These are phyloP conservation scores for Ascaphus truei DNA, from an alignment of 2,113 vertebrate genomes.

Conservation along the genomic window DNA sequence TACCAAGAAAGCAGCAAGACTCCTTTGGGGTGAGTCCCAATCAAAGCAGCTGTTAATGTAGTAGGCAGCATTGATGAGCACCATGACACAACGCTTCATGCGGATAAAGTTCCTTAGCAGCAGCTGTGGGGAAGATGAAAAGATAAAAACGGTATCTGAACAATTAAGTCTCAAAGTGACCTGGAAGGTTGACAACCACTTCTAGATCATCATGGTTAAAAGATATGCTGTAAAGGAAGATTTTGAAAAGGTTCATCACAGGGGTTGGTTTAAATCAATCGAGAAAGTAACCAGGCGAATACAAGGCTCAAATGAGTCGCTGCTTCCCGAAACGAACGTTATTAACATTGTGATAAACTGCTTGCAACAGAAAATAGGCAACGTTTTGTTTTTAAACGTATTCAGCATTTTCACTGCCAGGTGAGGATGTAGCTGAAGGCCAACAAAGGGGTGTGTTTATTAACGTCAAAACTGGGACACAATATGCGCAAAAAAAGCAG, in stretches of 20 bases:
- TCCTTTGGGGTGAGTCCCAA: slow-evolving; percentile 96
- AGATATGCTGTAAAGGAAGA: slow-evolving; percentile 19
- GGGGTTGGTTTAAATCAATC: slow-evolving; percentile 33
- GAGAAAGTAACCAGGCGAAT: slow-evolving; percentile 2
- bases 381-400: not conserved
- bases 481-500: too few relatives aligned
- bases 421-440: too few relatives aligned
- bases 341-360: slow-evolving; percentile 14
- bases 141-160: slow-evolving; percentile 41
- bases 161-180: slow-evolving; percentile 36
- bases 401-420: too few relatives aligned
- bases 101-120: slow-evolving; percentile 88
- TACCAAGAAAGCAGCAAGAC: slow-evolving; percentile 96
- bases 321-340: not conserved
- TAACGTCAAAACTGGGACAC: too few relatives aligned
- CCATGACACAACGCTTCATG: slow-evolving; percentile 83
- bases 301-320: slow-evolving; percentile 9
- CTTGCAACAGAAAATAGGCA: slow-evolving; percentile 19
- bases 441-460: too few relatives aligned
- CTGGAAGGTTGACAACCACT: slow-evolving; percentile 15
- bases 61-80: slow-evolving; percentile 82
- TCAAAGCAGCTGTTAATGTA: slow-evolving; percentile 97
- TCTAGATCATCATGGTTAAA: slow-evolving; percentile 31
- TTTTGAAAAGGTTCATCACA: slow-evolving; percentile 28
- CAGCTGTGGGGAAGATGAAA: slow-evolving; percentile 64